A percentile compares a stretch with the other conserved stretches of the same genome.
Conservation (phyloP, 2,113 vertebrate species). For the Sinocyclocheilus rhinocerous region DNA sequence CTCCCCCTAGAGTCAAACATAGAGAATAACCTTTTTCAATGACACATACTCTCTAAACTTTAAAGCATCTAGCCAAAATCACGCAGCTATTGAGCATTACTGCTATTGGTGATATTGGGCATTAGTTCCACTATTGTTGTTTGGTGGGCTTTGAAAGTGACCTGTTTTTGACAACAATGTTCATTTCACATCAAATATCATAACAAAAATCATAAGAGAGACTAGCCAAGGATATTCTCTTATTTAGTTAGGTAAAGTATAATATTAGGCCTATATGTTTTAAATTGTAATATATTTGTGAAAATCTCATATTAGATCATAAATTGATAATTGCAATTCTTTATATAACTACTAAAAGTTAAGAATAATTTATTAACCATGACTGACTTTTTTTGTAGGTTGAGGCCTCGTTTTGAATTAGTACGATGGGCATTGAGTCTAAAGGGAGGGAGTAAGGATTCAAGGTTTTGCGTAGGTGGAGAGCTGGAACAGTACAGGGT, state of each 20-base stretch:
- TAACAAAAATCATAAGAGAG: not conserved
- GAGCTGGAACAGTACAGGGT: constrained; percentile 43
- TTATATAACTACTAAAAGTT: not conserved
- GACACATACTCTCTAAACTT: too few species aligned
- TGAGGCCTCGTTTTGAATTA: constrained; percentile 15
- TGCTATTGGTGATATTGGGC: not conserved
- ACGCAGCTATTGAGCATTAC: not conserved
- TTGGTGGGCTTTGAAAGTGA: not conserved
- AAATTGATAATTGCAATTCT: not conserved
- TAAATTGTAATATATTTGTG: not conserved
- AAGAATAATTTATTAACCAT: constrained; percentile 1
- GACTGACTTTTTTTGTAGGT: constrained; percentile 29
- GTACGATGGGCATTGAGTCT: constrained; percentile 8
- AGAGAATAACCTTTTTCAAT: not conserved
- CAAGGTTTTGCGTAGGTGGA: constrained; percentile 61
- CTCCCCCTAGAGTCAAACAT: not conserved
- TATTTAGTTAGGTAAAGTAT: not conserved
- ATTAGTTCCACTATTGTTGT: not conserved
- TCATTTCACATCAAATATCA: not conserved
- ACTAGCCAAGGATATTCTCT: not conserved
- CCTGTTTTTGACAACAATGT: not conserved
- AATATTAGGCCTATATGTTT: not conserved
- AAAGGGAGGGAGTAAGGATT: constrained; percentile 46
- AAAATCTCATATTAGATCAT: too few species aligned
- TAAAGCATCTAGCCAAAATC: not conserved